These are phyloP conservation scores for Styela plicata DNA, from an alignment of 23 tunicate genomes.

Conservation along the genomic window DNA sequence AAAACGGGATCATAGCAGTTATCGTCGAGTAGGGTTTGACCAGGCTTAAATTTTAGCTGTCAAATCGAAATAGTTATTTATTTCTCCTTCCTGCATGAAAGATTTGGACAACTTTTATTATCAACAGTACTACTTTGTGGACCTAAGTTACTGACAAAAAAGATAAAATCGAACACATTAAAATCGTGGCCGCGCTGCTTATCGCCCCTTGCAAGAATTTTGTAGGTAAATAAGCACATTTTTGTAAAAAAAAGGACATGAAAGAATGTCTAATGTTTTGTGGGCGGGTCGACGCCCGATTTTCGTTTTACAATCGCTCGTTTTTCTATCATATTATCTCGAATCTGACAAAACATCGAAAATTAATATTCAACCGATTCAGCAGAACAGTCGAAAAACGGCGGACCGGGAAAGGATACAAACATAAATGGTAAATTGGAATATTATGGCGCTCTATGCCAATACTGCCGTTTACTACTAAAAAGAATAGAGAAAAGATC, in stretches of 20 bases:
- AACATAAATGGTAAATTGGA: background rate
- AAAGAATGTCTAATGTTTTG: background rate
- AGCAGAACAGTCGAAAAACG: background rate
- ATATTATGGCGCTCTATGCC: no score
- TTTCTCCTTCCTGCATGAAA: no score
- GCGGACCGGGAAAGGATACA: background rate
- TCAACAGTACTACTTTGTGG: no score
- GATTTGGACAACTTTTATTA: no score
- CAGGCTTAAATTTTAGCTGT: no score
- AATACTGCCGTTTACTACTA: no score
- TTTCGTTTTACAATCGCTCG: background rate
- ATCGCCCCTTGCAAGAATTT: background rate
- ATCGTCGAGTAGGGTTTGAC: no score
- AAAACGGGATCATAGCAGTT: no score
- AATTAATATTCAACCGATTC: background rate
- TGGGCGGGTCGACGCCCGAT: background rate
- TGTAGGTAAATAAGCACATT: background rate
- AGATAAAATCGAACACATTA: no score
- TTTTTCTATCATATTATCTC: background rate
- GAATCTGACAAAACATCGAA: background rate
- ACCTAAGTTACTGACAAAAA: no score
- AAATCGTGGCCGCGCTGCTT: background rate
- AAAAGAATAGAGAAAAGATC: background rate
- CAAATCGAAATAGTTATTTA: no score
- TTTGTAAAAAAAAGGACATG: background rate